Evolutionary conservation across 2,888 invertebrate genomes (phyloP), one percentile per base, ranked within the genome.

Genomic region (Mongoloraphidia duomilia): DNA sequence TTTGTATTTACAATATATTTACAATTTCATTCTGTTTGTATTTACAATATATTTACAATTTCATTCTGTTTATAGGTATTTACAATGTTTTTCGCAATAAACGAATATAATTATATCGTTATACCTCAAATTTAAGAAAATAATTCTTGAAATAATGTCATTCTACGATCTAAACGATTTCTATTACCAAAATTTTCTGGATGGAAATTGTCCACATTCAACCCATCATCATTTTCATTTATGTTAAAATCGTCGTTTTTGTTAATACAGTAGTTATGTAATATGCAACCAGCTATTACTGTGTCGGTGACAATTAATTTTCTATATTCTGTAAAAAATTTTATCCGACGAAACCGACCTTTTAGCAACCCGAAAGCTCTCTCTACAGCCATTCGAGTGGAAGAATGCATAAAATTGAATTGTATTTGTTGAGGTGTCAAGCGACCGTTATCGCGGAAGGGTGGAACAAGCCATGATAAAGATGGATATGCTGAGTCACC

Each of bases 401-500:
- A 54, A 35, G 51, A 53, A 12, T 53, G 49, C 9, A 51, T 11
- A 50, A 38, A 51, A 47, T 53, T 53, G n/a, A 53, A 51, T 48
- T 53, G 44, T 8, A 8, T 49, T 47, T 51, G 49, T 35, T 51
- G 45, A 3, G 37, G 47, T 26, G 53, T 41, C 41, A 51, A 43
- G 26, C 34, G 41, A 34, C 49, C 52, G 52, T 52, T 53, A 37
- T 50, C 49, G 37, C 48, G 45, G 46, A 52, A 52, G 40, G 50
- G 52, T 40, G 52, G 46, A 39, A 56, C 49, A 9, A 55, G 47
- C 53, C 53, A 54, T 11, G 50, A 35, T 13, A 55, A 40, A 6
- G 50, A 53, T 13, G 53, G 52, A 51, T 55, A 56, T 9, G 54
- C 54, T 14, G 55, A 53, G 52, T 56, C 54, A n/a, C 54, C 54